These are phyloP conservation scores for Cochlearius cochlearius DNA, from an alignment of 2,113 vertebrate genomes.

Conservation along the genomic window DNA sequence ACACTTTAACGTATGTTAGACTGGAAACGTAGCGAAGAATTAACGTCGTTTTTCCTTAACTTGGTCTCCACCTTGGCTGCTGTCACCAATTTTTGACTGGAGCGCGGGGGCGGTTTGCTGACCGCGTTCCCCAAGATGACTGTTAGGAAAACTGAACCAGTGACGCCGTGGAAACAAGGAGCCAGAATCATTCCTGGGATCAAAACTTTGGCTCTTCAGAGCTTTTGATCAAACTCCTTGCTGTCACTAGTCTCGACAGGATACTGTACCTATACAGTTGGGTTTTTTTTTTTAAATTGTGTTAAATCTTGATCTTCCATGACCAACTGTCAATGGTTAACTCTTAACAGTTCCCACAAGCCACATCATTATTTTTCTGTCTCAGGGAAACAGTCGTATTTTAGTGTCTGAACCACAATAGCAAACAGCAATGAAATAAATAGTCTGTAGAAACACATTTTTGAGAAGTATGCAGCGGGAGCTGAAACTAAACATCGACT, in stretches of 20 bases:
- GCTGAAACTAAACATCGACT: background rate
- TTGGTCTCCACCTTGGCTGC: background rate
- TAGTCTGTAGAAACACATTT: rapidly evolving
- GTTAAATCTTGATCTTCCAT: rapidly evolving
- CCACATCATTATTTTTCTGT: background rate
- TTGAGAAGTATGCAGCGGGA: too few relatives aligned
- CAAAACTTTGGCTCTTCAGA: background rate
- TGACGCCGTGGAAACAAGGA: background rate
- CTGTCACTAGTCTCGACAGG: rapidly evolving
- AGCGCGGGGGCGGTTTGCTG: rapidly evolving
- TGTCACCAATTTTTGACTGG: rapidly evolving
- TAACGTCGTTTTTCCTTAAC: background rate
- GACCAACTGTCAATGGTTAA: background rate
- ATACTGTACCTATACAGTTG: background rate
- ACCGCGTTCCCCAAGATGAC: rapidly evolving
- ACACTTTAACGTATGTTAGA: background rate
- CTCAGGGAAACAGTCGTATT: rapidly evolving
- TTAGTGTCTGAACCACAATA: background rate
- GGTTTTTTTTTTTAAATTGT: background rate
- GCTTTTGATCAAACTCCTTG: background rate
- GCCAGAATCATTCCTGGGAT: background rate
- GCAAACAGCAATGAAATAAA: background rate
- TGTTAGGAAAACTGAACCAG: background rate
- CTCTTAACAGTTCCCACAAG: rapidly evolving
- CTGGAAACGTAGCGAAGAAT: background rate